Percentiles rank a stretch among this genome's conserved stretches.
Evolutionary conservation across 1,140 invertebrate species (phyloP).

Genomic region (Philotrypesis tridentata): DNA sequence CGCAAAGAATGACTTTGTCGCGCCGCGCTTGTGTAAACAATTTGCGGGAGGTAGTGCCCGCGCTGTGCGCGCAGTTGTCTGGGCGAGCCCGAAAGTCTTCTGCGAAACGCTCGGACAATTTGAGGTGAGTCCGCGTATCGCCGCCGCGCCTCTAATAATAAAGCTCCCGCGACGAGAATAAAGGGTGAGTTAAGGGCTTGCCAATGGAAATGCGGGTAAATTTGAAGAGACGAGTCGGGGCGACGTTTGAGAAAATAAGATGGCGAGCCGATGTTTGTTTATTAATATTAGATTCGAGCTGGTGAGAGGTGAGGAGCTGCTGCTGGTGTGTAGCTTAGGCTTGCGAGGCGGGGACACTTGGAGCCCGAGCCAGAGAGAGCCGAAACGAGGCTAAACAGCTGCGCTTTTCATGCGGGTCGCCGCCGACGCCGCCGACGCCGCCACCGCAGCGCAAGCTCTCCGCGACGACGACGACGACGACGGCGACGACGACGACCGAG

Average conservation of each 20-base stretch:
- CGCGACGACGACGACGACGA: too few species aligned
- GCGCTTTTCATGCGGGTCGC: not conserved
- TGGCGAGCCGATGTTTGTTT: too few species aligned
- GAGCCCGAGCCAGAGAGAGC: too few species aligned
- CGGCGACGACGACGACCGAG: conserved; percentile 3
- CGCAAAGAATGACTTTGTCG: conserved; percentile 27
- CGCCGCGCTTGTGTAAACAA: conserved; percentile 8
- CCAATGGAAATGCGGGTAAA: too few species aligned
- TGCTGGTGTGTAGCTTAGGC: not conserved
- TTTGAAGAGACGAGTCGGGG: too few species aligned
- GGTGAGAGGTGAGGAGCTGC: too few species aligned
- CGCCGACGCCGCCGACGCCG: conserved; percentile 11
- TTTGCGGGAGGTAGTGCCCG: not conserved
- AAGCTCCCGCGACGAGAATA: too few species aligned
- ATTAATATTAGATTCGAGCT: not conserved
- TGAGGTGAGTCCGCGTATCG: not conserved
- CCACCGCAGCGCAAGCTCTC: conserved; percentile 11
- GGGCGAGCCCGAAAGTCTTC: not conserved
- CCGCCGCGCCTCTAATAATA: too few species aligned
- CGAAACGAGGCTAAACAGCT: conserved; percentile 43
- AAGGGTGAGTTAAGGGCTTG: too few species aligned
- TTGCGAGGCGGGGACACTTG: conserved; percentile 34
- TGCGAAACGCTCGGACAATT: not conserved
- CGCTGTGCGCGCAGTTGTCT: too few species aligned
- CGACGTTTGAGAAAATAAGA: too few species aligned